Conservation (phyloP, 2,113 vertebrate species). For the Struthio camelus region DNA sequence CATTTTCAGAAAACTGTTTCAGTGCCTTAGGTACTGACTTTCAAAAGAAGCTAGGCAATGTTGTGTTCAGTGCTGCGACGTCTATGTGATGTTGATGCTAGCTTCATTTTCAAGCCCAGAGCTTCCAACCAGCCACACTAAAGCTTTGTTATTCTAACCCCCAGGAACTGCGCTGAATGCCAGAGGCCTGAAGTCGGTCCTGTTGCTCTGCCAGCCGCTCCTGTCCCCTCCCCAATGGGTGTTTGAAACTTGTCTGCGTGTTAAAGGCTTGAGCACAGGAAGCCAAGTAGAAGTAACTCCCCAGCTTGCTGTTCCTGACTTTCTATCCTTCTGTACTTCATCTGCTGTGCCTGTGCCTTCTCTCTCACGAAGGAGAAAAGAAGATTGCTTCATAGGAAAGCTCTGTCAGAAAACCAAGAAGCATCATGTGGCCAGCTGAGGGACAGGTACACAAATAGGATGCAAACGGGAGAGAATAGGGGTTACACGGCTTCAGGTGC, state of each 20-base stretch:
- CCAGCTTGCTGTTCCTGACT: not conserved
- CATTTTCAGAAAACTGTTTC: not conserved
- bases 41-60: not conserved
- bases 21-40: not conserved
- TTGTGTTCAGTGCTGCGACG: not conserved
- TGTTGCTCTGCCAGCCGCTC: not conserved
- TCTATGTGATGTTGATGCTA: not conserved
- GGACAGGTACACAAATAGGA: not conserved
- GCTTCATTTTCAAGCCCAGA: not conserved
- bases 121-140: not conserved
- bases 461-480: not conserved
- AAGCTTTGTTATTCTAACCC: not conserved
- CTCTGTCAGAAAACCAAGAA: not conserved
- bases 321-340: not conserved
- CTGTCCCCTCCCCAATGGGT: not conserved
- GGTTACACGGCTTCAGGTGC: not conserved
- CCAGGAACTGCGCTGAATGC: not conserved
- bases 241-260: not conserved
- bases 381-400: not conserved
- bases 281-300: not conserved
- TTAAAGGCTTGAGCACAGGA: not conserved
- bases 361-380: not conserved
- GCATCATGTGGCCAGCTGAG: fast-evolving
- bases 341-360: not conserved
- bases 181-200: fast-evolving